These are phyloP conservation scores for Thryonomys swinderianus DNA, from an alignment of 2,113 vertebrate genomes.

Conservation along the genomic window DNA sequence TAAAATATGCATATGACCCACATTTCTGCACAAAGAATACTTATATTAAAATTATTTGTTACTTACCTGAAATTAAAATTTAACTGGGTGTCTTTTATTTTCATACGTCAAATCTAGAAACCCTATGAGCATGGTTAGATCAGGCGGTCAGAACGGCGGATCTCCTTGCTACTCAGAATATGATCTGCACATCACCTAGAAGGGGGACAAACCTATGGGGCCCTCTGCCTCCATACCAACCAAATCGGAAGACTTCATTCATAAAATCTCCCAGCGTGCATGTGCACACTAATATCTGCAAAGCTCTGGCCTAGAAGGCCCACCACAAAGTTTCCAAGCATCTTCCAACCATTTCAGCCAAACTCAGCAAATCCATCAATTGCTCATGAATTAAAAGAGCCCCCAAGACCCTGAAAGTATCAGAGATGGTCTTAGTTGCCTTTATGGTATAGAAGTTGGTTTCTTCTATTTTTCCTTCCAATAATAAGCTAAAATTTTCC, in stretches of 20 bases:
- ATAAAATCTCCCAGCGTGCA: slow-evolving; percentile 43
- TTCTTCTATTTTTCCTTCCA: slow-evolving; percentile 34
- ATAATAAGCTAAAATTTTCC: not conserved
- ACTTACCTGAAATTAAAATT: slow-evolving; percentile 15
- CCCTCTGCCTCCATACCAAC: not conserved
- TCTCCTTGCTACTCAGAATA: not conserved
- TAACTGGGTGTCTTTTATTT: not conserved
- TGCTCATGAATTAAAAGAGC: slow-evolving; percentile 33
- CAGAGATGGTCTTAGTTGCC: slow-evolving; percentile 8
- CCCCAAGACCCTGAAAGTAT: slow-evolving; percentile 9
- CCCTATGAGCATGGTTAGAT: not conserved
- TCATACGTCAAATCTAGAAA: not conserved
- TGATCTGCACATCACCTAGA: not conserved
- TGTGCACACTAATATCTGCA: not conserved
- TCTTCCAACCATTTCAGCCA: not conserved
- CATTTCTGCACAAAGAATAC: not conserved
- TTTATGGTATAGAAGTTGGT: not conserved
- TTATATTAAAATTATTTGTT: not conserved
- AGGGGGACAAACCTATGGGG: not conserved
- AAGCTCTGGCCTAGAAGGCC: slow-evolving; percentile 22
- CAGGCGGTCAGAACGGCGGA: not conserved
- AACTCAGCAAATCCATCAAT: slow-evolving; percentile 35
- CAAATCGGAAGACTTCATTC: not conserved
- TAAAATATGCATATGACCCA: not conserved
- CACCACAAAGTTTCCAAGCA: slow-evolving; percentile 44